phyloP scores from a whole-genome alignment of 2,888 invertebrate genomes.

The Junonia oenone region DNA sequence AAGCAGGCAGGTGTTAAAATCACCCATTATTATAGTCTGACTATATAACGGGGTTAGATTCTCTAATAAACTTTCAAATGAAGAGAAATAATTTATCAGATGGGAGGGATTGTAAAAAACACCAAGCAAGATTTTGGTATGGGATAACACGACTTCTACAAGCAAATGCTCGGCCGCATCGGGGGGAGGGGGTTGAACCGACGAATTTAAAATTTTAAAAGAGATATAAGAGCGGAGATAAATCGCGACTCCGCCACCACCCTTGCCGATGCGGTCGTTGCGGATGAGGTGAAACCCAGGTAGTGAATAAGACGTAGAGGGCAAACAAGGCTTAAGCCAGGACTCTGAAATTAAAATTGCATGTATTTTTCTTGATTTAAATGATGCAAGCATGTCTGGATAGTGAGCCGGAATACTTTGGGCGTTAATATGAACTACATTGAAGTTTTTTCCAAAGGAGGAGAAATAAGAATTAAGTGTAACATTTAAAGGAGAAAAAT shows the following conservation, averaged over 20 bases:
- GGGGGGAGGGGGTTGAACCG: background rate
- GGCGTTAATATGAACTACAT: background rate
- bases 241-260: conserved; percentile 5
- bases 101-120: background rate
- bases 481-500: too few relatives aligned
- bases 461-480: too few relatives aligned
- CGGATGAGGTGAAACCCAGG: background rate
- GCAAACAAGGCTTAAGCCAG: conserved; percentile 4
- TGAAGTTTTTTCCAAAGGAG: background rate
- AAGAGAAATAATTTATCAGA: too few relatives aligned
- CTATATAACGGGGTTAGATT: too few relatives aligned
- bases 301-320: too few relatives aligned
- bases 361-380: background rate
- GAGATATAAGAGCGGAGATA: background rate
- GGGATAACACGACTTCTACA: background rate
- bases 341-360: background rate
- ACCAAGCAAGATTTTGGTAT: background rate
- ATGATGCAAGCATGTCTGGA: background rate
- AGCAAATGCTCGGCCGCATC: conserved; percentile 1
- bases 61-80: too few relatives aligned
- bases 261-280: background rate
- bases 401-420: background rate
- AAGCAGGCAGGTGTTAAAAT: too few relatives aligned
- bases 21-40: too few relatives aligned
- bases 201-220: background rate